These are phyloP conservation scores for Echinops telfairi DNA, from an alignment of 2,113 vertebrate genomes.

Conservation along the genomic window DNA sequence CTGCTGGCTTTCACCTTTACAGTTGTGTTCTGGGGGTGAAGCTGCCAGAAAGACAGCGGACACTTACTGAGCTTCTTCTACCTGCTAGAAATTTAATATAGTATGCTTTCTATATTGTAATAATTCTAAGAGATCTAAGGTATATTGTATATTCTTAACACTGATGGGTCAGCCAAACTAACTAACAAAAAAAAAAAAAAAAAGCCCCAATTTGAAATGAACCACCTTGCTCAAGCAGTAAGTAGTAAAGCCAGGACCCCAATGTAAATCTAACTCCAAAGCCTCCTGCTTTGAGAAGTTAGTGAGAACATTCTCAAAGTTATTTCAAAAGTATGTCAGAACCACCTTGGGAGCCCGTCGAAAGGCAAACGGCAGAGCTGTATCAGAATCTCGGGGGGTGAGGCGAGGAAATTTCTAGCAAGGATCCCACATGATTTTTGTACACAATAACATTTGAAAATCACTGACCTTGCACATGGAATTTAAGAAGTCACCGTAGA, in stretches of 20 bases:
- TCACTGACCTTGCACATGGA: no score
- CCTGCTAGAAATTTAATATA: slow-evolving; percentile 39
- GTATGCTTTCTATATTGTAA: background rate
- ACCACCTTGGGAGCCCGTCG: background rate
- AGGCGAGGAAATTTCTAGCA: slow-evolving; percentile 15
- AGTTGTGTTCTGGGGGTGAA: slow-evolving; percentile 26
- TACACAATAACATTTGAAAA: background rate
- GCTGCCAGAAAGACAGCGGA: slow-evolving; percentile 18
- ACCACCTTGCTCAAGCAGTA: background rate
- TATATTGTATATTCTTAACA: background rate
- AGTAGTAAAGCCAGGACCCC: background rate
- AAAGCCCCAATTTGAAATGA: background rate
- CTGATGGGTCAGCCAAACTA: background rate
- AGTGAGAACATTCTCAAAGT: no score
- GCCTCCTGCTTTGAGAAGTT: no score
- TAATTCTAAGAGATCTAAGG: slow-evolving; percentile 18
- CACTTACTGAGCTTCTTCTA: slow-evolving; percentile 42
- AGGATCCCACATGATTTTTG: slow-evolving; percentile 17
- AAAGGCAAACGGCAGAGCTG: slow-evolving; percentile 30
- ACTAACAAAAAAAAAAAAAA: no score
- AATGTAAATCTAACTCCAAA: background rate
- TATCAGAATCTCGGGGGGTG: background rate
- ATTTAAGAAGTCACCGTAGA: slow-evolving; percentile 11
- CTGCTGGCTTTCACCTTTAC: slow-evolving; percentile 34
- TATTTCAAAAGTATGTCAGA: slow-evolving; percentile 29